phyloP scores from a whole-genome alignment of 1,140 invertebrate species.

The Amphibalanus amphitrite region DNA sequence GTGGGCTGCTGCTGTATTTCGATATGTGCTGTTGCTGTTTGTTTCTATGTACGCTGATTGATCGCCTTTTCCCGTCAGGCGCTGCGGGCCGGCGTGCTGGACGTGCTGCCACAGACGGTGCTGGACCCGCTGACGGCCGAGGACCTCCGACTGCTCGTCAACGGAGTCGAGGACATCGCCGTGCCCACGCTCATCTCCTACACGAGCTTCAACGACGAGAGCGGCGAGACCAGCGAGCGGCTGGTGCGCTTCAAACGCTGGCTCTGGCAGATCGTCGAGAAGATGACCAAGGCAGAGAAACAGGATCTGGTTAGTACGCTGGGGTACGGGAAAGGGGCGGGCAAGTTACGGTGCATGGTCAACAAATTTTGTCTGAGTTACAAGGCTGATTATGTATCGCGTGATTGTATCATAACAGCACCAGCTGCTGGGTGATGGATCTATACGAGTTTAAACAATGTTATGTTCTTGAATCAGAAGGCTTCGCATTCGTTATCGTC shows the following conservation, averaged over 20 bases:
- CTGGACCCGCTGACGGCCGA: constrained; percentile 87
- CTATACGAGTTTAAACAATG: no score
- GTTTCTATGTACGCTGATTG: not conserved
- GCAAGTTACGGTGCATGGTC: not conserved
- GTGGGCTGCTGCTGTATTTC: no score
- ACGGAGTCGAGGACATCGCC: constrained; percentile 49
- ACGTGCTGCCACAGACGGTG: constrained; percentile 77
- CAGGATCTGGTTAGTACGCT: constrained; percentile 74
- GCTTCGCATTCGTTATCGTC: no score
- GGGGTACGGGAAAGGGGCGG: no score
- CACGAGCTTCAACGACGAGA: constrained; percentile 96
- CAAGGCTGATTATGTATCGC: no score
- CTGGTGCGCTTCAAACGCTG: constrained; percentile 90
- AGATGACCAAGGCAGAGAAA: constrained; percentile 89
- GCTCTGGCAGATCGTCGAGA: constrained; percentile 99
- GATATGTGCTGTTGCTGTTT: constrained; percentile 2
- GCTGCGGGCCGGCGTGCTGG: constrained; percentile 81
- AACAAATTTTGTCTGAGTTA: no score
- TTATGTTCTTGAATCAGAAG: no score
- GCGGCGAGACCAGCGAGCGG: constrained; percentile 68
- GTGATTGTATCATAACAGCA: no score
- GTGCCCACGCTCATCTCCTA: constrained; percentile 81
- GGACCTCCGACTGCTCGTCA: constrained; percentile 83
- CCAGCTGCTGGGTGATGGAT: no score
- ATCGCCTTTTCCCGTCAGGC: constrained; percentile 36